These are phyloP conservation scores for Brachionus rubens DNA, from an alignment of 1,140 invertebrate species.

Conservation along the genomic window DNA sequence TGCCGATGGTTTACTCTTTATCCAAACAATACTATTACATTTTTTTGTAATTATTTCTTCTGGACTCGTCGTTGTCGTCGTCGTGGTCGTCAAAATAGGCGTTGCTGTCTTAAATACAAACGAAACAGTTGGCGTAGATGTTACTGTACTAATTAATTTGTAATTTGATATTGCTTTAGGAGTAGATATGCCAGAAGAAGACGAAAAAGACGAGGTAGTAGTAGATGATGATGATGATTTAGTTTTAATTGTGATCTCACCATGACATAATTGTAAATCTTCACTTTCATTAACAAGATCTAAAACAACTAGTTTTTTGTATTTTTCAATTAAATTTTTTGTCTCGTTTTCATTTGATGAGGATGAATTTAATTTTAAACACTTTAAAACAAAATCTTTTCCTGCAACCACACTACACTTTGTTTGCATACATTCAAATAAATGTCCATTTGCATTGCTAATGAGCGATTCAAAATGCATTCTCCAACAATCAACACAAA, in stretches of 20 bases:
- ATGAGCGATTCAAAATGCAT: conserved; percentile 27
- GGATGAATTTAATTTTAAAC: background rate
- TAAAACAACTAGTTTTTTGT: conserved; percentile 15
- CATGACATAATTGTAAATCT: conserved; percentile 43
- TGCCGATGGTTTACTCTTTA: conserved; percentile 6
- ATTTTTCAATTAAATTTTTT: conserved; percentile 22
- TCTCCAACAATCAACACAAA: conserved; percentile 28
- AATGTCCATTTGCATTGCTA: background rate
- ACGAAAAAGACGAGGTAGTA: background rate
- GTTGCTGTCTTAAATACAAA: background rate
- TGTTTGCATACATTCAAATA: conserved; percentile 44
- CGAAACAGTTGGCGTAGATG: conserved; percentile 11
- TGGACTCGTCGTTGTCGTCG: too few species aligned
- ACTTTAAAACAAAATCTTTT: conserved; percentile 16
- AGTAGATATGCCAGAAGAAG: too few species aligned
- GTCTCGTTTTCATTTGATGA: too few species aligned
- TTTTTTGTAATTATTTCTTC: conserved; percentile 15
- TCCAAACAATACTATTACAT: conserved; percentile 29
- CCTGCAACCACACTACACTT: conserved; percentile 16
- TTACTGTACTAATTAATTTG: background rate
- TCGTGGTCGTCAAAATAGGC: too few species aligned
- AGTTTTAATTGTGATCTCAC: background rate
- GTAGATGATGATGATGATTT: background rate
- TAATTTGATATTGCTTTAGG: too few species aligned
- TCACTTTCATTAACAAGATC: conserved; percentile 43